Evolutionary conservation across 1,140 invertebrate species (phyloP).

Genomic region (Drosophila grimshawi): DNA sequence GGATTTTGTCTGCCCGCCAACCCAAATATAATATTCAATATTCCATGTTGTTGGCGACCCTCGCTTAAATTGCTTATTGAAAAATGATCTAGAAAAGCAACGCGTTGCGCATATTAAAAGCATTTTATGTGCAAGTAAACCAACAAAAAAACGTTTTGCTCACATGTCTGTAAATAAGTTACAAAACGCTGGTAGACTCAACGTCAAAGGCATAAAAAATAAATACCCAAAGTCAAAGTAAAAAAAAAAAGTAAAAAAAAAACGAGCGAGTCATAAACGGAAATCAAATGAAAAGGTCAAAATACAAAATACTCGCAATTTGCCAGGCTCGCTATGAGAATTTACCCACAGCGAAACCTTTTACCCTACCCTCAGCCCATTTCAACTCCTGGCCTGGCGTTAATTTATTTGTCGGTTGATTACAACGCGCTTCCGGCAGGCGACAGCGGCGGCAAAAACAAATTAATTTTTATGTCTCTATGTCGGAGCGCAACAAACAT

Average conservation of each 20-base stretch:
- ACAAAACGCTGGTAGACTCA: constrained; percentile 18
- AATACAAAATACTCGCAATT: constrained; percentile 64
- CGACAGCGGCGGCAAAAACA: constrained; percentile 69
- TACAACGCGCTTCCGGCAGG: constrained; percentile 73
- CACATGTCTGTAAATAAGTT: constrained; percentile 36
- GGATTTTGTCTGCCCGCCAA: background rate
- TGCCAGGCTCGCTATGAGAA: constrained; percentile 44
- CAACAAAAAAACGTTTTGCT: constrained; percentile 14
- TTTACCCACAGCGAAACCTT: constrained; percentile 21
- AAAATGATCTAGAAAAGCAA: constrained; percentile 53
- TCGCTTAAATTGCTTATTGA: constrained; percentile 55
- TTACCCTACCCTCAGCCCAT: constrained; percentile 1
- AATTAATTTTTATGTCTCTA: constrained; percentile 79
- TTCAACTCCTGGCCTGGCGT: constrained; percentile 49
- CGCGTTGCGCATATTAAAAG: constrained; percentile 62
- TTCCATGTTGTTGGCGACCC: constrained; percentile 5
- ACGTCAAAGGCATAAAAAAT: constrained; percentile 57
- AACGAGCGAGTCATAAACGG: constrained; percentile 65
- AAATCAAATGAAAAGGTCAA: constrained; percentile 77
- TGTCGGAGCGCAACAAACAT: constrained; percentile 47
- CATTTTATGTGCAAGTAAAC: constrained; percentile 40
- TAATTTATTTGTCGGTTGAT: constrained; percentile 82
- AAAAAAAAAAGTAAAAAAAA: constrained; percentile 35
- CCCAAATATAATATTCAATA: constrained; percentile 47
- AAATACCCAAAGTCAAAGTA: constrained; percentile 39